Evolutionary conservation across 1,140 invertebrate genomes (phyloP).

Genomic region (Cecropterus lyciades): DNA sequence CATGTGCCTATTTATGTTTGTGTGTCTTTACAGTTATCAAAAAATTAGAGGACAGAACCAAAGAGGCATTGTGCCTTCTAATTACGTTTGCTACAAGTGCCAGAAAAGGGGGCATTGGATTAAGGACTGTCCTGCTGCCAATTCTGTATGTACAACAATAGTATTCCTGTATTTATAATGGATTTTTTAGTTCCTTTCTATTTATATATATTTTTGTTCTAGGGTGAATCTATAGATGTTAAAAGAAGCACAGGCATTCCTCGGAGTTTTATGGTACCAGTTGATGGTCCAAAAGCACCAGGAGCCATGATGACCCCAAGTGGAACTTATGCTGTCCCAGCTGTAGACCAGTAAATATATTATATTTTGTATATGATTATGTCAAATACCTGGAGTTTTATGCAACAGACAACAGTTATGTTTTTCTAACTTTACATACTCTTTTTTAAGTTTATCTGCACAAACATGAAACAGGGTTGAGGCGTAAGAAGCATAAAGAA

Average conservation of each 20-base stretch:
- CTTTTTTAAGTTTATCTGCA: too few relatives aligned
- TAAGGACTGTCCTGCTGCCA: constrained; percentile 93
- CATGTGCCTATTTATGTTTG: constrained; percentile 25
- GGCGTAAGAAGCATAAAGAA: too few relatives aligned
- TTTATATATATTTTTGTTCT: constrained; percentile 43
- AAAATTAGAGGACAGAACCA: constrained; percentile 94
- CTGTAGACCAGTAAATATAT: constrained; percentile 93
- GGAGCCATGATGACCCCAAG: constrained; percentile 97
- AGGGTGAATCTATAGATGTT: constrained; percentile 89
- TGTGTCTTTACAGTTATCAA: constrained; percentile 93
- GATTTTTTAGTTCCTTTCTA: too few relatives aligned
- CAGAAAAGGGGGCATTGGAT: constrained; percentile 98
- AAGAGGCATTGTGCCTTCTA: constrained; percentile 93
- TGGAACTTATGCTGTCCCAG: constrained; percentile 95
- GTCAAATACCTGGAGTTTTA: too few relatives aligned
- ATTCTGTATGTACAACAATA: constrained; percentile 54
- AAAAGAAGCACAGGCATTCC: constrained; percentile 99
- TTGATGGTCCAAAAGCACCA: constrained; percentile 94
- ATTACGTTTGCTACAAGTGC: constrained; percentile 97
- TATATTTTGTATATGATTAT: too few relatives aligned
- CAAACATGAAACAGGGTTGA: too few relatives aligned
- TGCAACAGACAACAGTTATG: too few relatives aligned
- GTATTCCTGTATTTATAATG: too few relatives aligned
- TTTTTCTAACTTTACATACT: too few relatives aligned
- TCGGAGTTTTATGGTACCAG: constrained; percentile 96